Evolutionary conservation across 2,113 vertebrate genomes (phyloP), one percentile per base, ranked within the genome.

Genomic region (Gadus chalcogrammus): DNA sequence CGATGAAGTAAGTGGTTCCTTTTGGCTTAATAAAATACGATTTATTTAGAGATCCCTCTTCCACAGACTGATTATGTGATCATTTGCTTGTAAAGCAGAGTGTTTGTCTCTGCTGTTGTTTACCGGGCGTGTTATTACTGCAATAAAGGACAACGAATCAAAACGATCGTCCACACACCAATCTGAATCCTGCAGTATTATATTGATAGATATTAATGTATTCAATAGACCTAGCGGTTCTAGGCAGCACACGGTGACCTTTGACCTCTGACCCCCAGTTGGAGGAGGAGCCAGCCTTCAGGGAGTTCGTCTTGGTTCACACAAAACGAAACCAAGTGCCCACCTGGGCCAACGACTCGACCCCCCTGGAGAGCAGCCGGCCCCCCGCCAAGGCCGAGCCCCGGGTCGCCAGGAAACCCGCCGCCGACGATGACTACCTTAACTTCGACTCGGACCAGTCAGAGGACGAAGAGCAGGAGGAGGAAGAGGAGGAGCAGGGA

Each of bases 271-370:
- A 66, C 1, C 52, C 28, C 81, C 88, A 98, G 96, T 89, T 99
- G 74, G 88, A 95, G 78, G 84, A 91, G 35, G 94, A 98, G 13
- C 35, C 91, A 1, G 87, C 81, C 1, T 99, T 99, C 84, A 93
- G 91, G 86, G 97, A 99, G 88, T 99, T 99, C 82, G 76, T 99
- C 69, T 91, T 92, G 0, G 94, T 95, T 20, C 96, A 99, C 84
- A 93, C 95, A 89, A 97, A 92, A 65, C 86, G 97, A 18, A 88
- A 86, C 3, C 92, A 95, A 77, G 93, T 78, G 2, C 93, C 92
- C 53, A 96, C 94, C 0, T 99, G 97, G 97, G 90, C 92, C 0
- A 99, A 98, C 0, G 97, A 99, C 35, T 88, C 84, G 0, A 65
- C 90, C 70, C 78, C 84, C 8, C 83, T 92, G 56, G 58, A 80